Evolutionary conservation across 2,888 invertebrate species (phyloP).

Genomic region (Osedax fenrisi): DNA sequence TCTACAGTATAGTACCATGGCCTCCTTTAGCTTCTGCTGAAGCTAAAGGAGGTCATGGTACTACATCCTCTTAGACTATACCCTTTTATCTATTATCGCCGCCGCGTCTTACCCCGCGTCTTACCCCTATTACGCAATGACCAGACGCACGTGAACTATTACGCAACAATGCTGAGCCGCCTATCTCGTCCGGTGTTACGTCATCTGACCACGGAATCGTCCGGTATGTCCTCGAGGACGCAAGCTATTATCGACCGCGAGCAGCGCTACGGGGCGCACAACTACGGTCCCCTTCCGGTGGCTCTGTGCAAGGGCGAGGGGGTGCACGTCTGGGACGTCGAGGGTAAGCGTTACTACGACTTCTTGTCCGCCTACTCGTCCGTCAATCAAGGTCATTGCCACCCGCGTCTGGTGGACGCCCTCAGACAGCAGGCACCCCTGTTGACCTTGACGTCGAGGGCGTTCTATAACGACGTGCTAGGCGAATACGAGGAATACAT

Average conservation of each 20-base stretch:
- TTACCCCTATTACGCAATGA: too few relatives aligned
- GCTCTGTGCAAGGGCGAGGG: slow-evolving; percentile 75
- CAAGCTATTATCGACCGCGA: slow-evolving; percentile 75
- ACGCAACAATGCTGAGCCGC: too few relatives aligned
- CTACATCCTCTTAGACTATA: too few relatives aligned
- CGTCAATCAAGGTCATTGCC: slow-evolving; percentile 83
- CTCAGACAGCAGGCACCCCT: slow-evolving; percentile 56
- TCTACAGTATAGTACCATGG: too few relatives aligned
- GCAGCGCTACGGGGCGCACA: slow-evolving; percentile 79
- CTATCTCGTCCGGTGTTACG: too few relatives aligned
- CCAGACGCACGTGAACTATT: too few relatives aligned
- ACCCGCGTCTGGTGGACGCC: slow-evolving; percentile 65
- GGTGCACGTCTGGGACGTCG: slow-evolving; percentile 81
- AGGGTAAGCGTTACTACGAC: slow-evolving; percentile 78
- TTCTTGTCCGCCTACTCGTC: slow-evolving; percentile 88
- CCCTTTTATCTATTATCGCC: too few relatives aligned
- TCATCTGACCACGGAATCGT: too few relatives aligned
- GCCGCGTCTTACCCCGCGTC: too few relatives aligned
- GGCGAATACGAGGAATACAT: slow-evolving; percentile 77
- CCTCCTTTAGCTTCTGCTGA: too few relatives aligned
- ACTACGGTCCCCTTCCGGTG: slow-evolving; percentile 86
- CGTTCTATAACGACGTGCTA: slow-evolving; percentile 74
- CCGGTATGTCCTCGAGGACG: too few relatives aligned
- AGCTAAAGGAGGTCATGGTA: too few relatives aligned
- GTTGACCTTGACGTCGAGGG: slow-evolving; percentile 75